Conservation (phyloP, 2,113 vertebrate genomes). For the Oreochromis aureus region DNA sequence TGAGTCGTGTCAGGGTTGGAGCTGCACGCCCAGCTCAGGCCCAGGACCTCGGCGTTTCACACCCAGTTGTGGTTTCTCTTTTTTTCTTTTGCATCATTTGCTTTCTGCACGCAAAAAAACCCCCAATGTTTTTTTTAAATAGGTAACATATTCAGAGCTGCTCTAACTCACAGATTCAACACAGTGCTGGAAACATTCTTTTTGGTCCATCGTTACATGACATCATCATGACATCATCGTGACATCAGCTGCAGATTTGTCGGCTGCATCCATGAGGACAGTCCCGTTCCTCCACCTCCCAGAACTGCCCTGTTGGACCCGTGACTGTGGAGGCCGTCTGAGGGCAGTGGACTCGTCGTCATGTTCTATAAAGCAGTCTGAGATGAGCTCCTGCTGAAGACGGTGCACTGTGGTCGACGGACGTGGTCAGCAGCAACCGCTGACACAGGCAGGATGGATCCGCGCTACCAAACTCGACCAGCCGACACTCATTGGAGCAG, state of each 20-base stretch:
- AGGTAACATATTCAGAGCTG: not conserved
- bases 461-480: not conserved
- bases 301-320: not conserved
- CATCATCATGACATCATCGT: not conserved
- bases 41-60: rapidly evolving
- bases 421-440: not conserved
- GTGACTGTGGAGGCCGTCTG: not conserved
- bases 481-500: not conserved
- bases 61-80: not conserved
- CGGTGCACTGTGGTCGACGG: not conserved
- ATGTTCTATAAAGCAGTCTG: not conserved
- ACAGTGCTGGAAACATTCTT: not conserved
- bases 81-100: not conserved
- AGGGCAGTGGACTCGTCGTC: not conserved
- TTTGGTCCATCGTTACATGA: not conserved
- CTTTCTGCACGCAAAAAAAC: not conserved
- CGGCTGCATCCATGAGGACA: not conserved
- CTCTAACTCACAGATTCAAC: not conserved
- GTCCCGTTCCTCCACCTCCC: not conserved
- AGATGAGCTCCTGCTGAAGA: not conserved
- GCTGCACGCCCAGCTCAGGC: not conserved
- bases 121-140: not conserved
- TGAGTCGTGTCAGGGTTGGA: not conserved
- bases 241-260: not conserved
- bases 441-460: not conserved